Evolutionary conservation across 2,888 invertebrate genomes (phyloP), one percentile per base, ranked within the genome.

Genomic region (Nomada goodeniana): DNA sequence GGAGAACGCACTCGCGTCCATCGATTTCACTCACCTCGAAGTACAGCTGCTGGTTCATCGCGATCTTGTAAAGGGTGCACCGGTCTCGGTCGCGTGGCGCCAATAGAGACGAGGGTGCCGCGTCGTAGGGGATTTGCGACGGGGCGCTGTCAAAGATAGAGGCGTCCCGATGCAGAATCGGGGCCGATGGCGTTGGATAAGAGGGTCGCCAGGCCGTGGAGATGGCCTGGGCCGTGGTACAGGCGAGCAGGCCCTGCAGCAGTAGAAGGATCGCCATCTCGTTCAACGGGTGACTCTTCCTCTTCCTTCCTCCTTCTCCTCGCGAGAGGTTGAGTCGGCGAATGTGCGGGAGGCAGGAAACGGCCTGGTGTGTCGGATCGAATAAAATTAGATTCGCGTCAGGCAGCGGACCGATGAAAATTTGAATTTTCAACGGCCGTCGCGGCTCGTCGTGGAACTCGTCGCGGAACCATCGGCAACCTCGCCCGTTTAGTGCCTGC

Each of bases 11-110:
- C 10, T 11, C 20, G 18, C 55, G 23, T 15, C 4, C 23, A 5
- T 2, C 15, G 2, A 60, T 29, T 71, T 71, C 18, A 11, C 71
- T 88, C 88, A 94, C 94, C 94, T 94, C 94, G 70, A 94, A 94
- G 78, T 94, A 96, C 18, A 96, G 94, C 83, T 96, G 96, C 90
- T 96, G 96, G 89, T 95, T 96, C 86, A 97, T 96, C 11, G 95
- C 94, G 42, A 96, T 96, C 91, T 97, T 97, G 93, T 96, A 96
- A 9, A 96, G 95, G 80, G 96, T 95, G 92, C 97, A 97, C 2
- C 95, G 94, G 88, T 96, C 96, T 65, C 94, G 92, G 1, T 92
- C 82, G 13, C 89, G 88, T 10, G 76, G 69, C 9, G 18, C 42
- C 64, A 81, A 42, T 11, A 86, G 15, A 0, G 71, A 63, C 10